Percentiles rank a stretch among this genome's conserved stretches.
Conservation (phyloP, 2,888 invertebrate genomes). For the Drosophila longiperda region DNA sequence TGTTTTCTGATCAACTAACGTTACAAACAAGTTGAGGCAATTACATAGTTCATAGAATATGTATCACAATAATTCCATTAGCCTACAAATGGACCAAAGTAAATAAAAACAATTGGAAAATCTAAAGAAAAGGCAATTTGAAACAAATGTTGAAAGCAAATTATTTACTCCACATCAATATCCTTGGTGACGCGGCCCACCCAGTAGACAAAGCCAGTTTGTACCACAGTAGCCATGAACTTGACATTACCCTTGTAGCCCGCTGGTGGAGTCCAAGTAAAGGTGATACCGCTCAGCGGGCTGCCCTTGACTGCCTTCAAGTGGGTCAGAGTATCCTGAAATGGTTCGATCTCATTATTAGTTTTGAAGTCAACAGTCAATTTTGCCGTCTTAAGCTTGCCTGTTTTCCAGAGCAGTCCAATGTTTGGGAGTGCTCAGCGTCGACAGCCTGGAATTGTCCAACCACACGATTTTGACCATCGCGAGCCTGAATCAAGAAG, state of each 20-base stretch:
- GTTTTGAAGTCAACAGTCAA: neutral
- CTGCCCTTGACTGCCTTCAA: slow-evolving; percentile 86
- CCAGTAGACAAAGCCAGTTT: slow-evolving; percentile 90
- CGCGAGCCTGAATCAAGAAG: slow-evolving; percentile 88
- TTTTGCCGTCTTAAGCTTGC: slow-evolving; percentile 54
- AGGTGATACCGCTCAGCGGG: slow-evolving; percentile 86
- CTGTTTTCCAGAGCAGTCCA: slow-evolving; percentile 75
- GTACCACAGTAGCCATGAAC: slow-evolving; percentile 89
- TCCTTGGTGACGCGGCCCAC: slow-evolving; percentile 88
- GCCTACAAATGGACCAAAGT: slow-evolving; percentile 43
- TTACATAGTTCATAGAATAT: slow-evolving; percentile 51
- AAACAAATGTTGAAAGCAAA: slow-evolving; percentile 21
- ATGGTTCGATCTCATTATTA: slow-evolving; percentile 29
- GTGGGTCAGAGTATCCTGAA: slow-evolving; percentile 89
- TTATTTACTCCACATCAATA: slow-evolving; percentile 86
- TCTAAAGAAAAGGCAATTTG: slow-evolving; percentile 36
- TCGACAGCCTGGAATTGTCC: slow-evolving; percentile 87
- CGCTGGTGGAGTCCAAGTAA: slow-evolving; percentile 89
- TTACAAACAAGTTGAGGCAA: slow-evolving; percentile 37
- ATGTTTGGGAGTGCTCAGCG: slow-evolving; percentile 83
- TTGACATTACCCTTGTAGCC: slow-evolving; percentile 87
- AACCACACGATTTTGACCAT: slow-evolving; percentile 87
- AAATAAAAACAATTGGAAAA: slow-evolving; percentile 29
- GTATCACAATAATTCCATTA: slow-evolving; percentile 67
- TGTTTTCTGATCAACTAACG: slow-evolving; percentile 32